Evolutionary conservation across 23 tunicate genomes (phyloP).

Genomic region (Ascidia mentula): DNA sequence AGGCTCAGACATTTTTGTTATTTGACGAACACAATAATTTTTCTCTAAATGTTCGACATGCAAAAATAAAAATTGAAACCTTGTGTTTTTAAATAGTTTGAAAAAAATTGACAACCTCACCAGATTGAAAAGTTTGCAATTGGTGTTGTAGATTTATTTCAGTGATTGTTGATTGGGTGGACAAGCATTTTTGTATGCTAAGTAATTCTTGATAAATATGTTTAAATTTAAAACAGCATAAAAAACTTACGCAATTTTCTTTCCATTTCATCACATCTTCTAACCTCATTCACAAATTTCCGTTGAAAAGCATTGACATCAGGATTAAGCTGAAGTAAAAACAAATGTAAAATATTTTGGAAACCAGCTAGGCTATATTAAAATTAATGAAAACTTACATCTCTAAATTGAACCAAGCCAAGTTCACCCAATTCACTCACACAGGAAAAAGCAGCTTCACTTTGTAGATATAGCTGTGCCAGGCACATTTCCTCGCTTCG

Average conservation of each 20-base stretch:
- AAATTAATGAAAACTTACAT: slow-evolving; percentile 18
- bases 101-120: too few species aligned
- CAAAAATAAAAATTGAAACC: too few species aligned
- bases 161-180: too few species aligned
- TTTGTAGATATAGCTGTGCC: slow-evolving; percentile 65
- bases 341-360: neutral
- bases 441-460: slow-evolving; percentile 82
- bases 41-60: too few species aligned
- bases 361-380: neutral
- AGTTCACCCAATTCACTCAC: slow-evolving; percentile 70
- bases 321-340: slow-evolving; percentile 41
- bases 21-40: too few species aligned
- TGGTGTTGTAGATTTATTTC: too few species aligned
- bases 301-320: slow-evolving; percentile 75
- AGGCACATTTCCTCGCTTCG: slow-evolving; percentile 84
- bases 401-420: slow-evolving; percentile 70
- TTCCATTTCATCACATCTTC: slow-evolving; percentile 85
- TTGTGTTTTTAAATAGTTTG: too few species aligned
- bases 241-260: slow-evolving; percentile 54
- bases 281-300: slow-evolving; percentile 63
- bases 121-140: too few species aligned
- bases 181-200: too few species aligned
- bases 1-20: too few species aligned
- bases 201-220: too few species aligned
- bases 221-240: too few species aligned